Conservation (phyloP, 2,113 vertebrate genomes). For the Lagenorhynchus albirostris region DNA sequence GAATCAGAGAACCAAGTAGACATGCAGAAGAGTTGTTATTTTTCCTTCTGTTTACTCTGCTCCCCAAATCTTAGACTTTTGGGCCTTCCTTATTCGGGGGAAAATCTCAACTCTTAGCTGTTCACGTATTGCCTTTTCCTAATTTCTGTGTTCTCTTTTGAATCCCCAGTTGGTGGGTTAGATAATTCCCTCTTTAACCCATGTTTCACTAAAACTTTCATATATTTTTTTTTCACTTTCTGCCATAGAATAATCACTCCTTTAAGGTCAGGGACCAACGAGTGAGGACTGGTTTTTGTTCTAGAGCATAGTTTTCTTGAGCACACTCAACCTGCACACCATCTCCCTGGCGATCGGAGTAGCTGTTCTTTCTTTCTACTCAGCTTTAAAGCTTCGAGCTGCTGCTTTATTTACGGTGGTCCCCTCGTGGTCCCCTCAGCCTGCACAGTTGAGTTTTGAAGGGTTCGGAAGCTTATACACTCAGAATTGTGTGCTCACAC, state of each 20-base stretch:
- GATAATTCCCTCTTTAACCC: neutral
- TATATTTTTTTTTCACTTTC: neutral
- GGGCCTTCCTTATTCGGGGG: neutral
- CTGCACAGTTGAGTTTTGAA: neutral
- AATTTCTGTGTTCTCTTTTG: neutral
- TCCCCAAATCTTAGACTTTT: neutral
- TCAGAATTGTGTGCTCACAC: neutral
- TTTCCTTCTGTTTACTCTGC: neutral
- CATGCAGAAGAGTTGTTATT: neutral
- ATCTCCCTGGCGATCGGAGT: accelerated
- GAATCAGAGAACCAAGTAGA: neutral
- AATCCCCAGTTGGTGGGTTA: neutral
- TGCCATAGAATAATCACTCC: neutral
- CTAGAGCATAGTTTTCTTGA: no score
- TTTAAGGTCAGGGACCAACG: neutral
- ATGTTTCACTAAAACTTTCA: neutral
- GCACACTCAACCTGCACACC: no score
- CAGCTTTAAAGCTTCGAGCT: neutral
- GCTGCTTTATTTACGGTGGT: accelerated
- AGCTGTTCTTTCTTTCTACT: neutral
- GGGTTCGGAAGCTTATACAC: no score
- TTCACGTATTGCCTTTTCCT: neutral
- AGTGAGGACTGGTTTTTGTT: neutral
- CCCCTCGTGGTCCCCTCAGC: no score
- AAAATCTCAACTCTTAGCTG: neutral